Base-by-base conservation (phyloP, 1,140 invertebrate genomes). In the Eubasilissa regina region DNA sequence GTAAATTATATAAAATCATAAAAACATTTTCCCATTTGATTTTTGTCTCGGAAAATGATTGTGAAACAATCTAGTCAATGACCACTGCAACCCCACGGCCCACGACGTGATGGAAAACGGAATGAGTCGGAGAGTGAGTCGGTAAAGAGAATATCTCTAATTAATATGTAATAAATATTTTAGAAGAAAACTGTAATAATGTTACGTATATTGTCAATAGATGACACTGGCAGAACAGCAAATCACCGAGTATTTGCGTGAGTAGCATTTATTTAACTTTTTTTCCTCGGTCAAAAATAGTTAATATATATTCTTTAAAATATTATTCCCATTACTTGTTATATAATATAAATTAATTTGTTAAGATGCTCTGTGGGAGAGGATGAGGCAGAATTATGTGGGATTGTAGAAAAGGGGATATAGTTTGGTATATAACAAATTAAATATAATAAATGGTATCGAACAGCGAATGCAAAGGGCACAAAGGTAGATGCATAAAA, bases 1-100 rank as follows among this genome's bases (percentile, higher is more conserved):
- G 15, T 51, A 15, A 11, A 19, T 17, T 17, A 55, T 43, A 44
- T 56, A 74, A 74, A 74, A 56, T 74, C 70, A 74, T 74, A 74
- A 43, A 74, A 43, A 74, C 70, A 74, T 74, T 74, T 74, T 74
- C 51, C 51, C 19, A 43, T 35, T 35, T 19, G 7, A 15, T 45
- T 58, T 44, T 13, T 53, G 70, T 11, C 35, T 55, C 7, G n/a
- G 11, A 44, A 56, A 56, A 45, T 74, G 21, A 44, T 55, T 17
- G 53, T 53, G 21, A 53, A 72, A 72, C 25, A 74, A 12, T 6
- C 13, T 15, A 55, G 9, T 21, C 25, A 45, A 70, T 25, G 0
- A 25, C 10, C 45, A 48, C n/a, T n/a, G 44, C 66, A 15, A 21
- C 66, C 15, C 66, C 25, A 7, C 53, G 70, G 44, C 15, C 66